Evolutionary conservation across 2,888 invertebrate genomes (phyloP), one percentile per base, ranked within the genome.

Genomic region (Drosophila koepferae): DNA sequence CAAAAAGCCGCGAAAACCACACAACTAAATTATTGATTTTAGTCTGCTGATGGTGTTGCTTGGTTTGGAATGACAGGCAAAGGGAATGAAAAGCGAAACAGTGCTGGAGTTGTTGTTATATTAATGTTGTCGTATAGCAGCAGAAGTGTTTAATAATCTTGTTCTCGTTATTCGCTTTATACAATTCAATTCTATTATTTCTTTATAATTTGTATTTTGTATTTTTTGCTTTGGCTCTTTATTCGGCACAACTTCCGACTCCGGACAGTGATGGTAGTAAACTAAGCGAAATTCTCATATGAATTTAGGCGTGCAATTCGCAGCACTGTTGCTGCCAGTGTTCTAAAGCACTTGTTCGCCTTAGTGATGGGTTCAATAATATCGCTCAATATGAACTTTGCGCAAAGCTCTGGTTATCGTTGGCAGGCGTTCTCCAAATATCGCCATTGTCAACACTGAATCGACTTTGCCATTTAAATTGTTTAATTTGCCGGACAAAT

Each of bases 1-100:
- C 89, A 85, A 89, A 89, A 84, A 86, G 87, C 84, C 84, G 84
- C 84, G 89, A 89, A 84, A 85, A 86, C 61, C 85, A 79, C 84
- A 85, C 87, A 89, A 85, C 79, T 79, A 84, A 87, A 85, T 86
- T 84, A 85, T 85, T 89, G 84, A 85, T 85, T 85, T 85, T 86
- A 65, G 81, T 80, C 71, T 73, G 76, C 71, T 73, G 76, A 74
- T 79, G 51, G 81, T 78, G 88, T 77, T 82, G 77, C 62, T 75
- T 65, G 72, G 62, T 77, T 63, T 63, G 77, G 67, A 67, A 80
- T 67, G 77, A 82, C 51, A 73, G 70, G 58, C 63, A 73, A 76
- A 51, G 64, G 64, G 76, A 70, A 82, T 66, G 69, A 55, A 63
- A 58, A 64, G 72, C 62, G 64, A 65, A 68, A 63, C 70, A 65